Evolutionary conservation across 2,888 invertebrate genomes (phyloP), one percentile per base, ranked within the genome.

Genomic region (Stramonita haemastoma): DNA sequence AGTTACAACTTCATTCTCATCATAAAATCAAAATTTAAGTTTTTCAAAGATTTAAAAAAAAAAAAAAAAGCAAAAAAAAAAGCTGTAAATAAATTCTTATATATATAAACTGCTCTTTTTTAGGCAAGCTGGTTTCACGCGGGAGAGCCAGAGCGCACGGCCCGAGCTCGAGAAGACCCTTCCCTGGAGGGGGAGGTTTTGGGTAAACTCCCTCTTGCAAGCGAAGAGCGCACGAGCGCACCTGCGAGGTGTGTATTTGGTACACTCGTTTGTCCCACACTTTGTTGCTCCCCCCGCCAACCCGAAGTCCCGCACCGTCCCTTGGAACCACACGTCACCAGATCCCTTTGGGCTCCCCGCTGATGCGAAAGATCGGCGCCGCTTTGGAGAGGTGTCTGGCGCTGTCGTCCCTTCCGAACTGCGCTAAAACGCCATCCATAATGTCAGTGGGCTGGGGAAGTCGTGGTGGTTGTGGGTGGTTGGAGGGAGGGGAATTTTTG

Each of bases 251-350:
- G 73, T 90, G 84, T 73, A n/a, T 90, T 91, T 0, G 92, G 92
- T 2, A 89, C 85, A 85, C 92, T 92, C 29, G 89, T 1, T 87
- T 87, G 26, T 91, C 91, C 92, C 92, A 92, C 70, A 92, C 86
- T 22, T 90, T 83, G 8, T 73, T 84, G 36, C 87, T 34, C 46
- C 86, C 57, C 17, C 85, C 86, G 46, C 85, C 84, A 66, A 84
- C n/a, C 15, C 81, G 32, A 17, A 57, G 32, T 29, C 29, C 8
- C 15, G 26, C 81, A 26, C 1, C 81, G 22, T 6, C 29, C 81
- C 26, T 19, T n/a, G 46, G 26, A 29, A 84, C 56, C 11, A 29
- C 29, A 86, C 29, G 86, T 86, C 86, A 15, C 86, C 57, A 29
- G 60, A n/a, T 83, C 81, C n/a, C n/a, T n/a, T 36, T 83, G 81